Evolutionary conservation across 2,113 vertebrate species (phyloP).

Genomic region (Osmerus mordax): DNA sequence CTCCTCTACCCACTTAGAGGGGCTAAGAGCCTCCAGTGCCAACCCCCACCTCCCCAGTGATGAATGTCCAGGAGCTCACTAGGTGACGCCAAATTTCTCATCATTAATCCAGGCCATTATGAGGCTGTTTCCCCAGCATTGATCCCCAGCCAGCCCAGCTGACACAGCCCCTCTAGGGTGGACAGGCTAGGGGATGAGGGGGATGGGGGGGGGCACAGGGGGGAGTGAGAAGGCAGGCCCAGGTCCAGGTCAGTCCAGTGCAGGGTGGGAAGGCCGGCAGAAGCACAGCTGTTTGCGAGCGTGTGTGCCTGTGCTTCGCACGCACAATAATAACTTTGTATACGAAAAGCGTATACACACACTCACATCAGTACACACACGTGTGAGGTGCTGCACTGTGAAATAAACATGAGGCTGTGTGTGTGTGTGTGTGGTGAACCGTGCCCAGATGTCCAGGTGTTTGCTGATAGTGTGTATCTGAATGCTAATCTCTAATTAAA

Average conservation of each 20-base stretch:
- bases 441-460: constrained; percentile 49
- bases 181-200: constrained; percentile 61
- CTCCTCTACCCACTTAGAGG: constrained; percentile 27
- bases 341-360: background rate
- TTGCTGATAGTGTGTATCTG: constrained; percentile 40
- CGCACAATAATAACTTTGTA: constrained; percentile 26
- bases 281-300: constrained; percentile 47
- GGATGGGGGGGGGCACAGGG: background rate
- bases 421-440: constrained; percentile 14
- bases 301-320: constrained; percentile 4
- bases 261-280: constrained; percentile 22
- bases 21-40: constrained; percentile 74
- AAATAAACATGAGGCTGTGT: constrained; percentile 11
- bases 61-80: constrained; percentile 83
- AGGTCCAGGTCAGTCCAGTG: constrained; percentile 37
- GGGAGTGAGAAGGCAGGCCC: constrained; percentile 10
- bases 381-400: constrained; percentile 8
- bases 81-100: constrained; percentile 95
- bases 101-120: constrained; percentile 97
- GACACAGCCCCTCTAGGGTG: constrained; percentile 84
- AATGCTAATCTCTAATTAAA: constrained; percentile 45
- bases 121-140: constrained; percentile 85
- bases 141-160: constrained; percentile 77
- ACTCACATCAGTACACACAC: constrained; percentile 12
- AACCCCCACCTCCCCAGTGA: constrained; percentile 76